phyloP scores from a whole-genome alignment of 2,113 vertebrate genomes.

The Machaerirhynchus nigripectus region DNA sequence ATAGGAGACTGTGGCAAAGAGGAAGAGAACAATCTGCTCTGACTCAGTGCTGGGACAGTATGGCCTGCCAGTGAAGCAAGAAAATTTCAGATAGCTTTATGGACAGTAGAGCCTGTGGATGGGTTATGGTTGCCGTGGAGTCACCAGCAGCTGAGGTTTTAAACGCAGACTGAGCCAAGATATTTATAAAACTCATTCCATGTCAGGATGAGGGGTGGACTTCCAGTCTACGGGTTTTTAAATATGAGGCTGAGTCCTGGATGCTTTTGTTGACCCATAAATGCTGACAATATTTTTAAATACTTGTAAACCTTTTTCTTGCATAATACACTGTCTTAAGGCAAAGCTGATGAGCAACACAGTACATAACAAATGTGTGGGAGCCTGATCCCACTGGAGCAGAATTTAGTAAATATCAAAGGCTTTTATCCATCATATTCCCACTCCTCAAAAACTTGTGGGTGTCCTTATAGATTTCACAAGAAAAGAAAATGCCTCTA shows the following conservation, averaged over 20 bases:
- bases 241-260: not conserved
- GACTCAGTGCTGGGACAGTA: not conserved
- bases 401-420: not conserved
- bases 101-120: not conserved
- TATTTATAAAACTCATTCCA: not conserved
- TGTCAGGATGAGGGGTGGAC: not conserved
- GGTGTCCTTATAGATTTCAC: not conserved
- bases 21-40: not conserved
- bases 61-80: not conserved
- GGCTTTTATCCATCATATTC: not conserved
- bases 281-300: not conserved
- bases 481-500: not conserved
- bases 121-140: accelerated
- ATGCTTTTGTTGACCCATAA: not conserved
- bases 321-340: not conserved
- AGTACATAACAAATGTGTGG: not conserved
- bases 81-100: not conserved
- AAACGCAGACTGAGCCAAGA: not conserved
- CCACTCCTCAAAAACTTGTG: not conserved
- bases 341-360: not conserved
- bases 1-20: not conserved
- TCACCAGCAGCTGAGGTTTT: not conserved
- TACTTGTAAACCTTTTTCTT: not conserved
- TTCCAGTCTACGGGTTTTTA: not conserved
- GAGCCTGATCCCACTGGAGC: not conserved